Evolutionary conservation across 2,888 invertebrate genomes (phyloP).

Genomic region (Trichacis sp.): DNA sequence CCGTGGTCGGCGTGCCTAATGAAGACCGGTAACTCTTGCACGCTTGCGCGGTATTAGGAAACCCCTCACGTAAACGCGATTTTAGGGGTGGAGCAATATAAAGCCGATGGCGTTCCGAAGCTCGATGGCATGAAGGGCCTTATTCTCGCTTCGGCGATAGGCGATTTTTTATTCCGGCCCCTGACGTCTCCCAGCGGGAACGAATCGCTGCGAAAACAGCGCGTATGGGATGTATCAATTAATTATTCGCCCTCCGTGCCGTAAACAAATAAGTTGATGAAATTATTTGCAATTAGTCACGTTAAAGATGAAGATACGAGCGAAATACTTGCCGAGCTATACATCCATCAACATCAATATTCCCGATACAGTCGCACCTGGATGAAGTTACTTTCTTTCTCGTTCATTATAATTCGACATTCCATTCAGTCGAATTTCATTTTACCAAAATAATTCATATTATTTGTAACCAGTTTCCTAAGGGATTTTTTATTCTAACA

Average conservation of each 20-base stretch:
- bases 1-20: too few species aligned
- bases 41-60: slow-evolving; percentile 49
- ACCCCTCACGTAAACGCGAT: slow-evolving; percentile 18
- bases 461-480: too few species aligned
- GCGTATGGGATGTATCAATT: slow-evolving; percentile 5
- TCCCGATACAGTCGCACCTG: not conserved
- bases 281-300: not conserved
- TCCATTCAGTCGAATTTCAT: too few species aligned
- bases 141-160: slow-evolving; percentile 3
- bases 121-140: slow-evolving; percentile 19
- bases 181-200: slow-evolving; percentile 1
- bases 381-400: too few species aligned
- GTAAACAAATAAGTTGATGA: not conserved
- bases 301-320: not conserved
- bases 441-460: too few species aligned
- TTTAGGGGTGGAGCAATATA: slow-evolving; percentile 12
- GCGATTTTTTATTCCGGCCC: slow-evolving; percentile 1
- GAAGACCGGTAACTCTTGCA: slow-evolving; percentile 54
- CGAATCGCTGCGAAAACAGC: not conserved
- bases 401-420: too few species aligned
- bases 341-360: not conserved
- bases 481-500: too few species aligned
- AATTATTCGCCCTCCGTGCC: not conserved
- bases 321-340: not conserved
- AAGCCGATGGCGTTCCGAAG: not conserved